These are phyloP conservation scores for Caenorhabditis uteleia DNA, from an alignment of 2,888 invertebrate genomes.

Conservation along the genomic window DNA sequence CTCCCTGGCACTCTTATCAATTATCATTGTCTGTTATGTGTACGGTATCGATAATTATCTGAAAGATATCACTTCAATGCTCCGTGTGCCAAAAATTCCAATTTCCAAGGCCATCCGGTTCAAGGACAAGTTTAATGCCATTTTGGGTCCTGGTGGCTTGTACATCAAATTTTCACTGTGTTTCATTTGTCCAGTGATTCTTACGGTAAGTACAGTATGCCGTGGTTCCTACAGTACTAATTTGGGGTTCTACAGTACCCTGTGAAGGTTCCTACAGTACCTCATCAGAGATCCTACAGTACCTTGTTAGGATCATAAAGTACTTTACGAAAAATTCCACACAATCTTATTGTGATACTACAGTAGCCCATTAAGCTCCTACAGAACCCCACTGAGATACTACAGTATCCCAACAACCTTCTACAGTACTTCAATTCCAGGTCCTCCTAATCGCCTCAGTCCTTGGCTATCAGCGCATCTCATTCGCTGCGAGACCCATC, in stretches of 20 bases:
- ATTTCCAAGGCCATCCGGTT: constrained; percentile 35
- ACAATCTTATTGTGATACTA: too few species aligned
- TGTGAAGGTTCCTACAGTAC: too few species aligned
- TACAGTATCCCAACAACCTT: neutral
- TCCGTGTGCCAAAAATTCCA: constrained; percentile 34
- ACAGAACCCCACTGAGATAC: neutral
- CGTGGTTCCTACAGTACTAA: neutral
- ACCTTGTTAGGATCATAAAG: too few species aligned
- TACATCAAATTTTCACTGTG: constrained; percentile 66
- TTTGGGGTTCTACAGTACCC: neutral
- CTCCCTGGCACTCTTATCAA: constrained; percentile 54
- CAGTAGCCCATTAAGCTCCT: too few species aligned
- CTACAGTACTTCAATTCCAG: constrained; percentile 3
- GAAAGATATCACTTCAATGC: constrained; percentile 57
- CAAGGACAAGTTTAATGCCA: constrained; percentile 23
- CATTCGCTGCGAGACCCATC: constrained; percentile 35
- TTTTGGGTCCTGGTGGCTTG: constrained; percentile 62
- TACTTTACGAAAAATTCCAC: too few species aligned
- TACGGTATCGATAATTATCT: constrained; percentile 66
- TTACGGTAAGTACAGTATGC: constrained; percentile 44
- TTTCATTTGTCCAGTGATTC: constrained; percentile 57
- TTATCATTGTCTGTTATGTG: constrained; percentile 61
- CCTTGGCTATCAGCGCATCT: constrained; percentile 36
- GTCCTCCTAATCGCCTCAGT: constrained; percentile 28
- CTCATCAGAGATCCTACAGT: too few species aligned